Evolutionary conservation across 2,113 vertebrate genomes (phyloP).

Genomic region (Hucho hucho): DNA sequence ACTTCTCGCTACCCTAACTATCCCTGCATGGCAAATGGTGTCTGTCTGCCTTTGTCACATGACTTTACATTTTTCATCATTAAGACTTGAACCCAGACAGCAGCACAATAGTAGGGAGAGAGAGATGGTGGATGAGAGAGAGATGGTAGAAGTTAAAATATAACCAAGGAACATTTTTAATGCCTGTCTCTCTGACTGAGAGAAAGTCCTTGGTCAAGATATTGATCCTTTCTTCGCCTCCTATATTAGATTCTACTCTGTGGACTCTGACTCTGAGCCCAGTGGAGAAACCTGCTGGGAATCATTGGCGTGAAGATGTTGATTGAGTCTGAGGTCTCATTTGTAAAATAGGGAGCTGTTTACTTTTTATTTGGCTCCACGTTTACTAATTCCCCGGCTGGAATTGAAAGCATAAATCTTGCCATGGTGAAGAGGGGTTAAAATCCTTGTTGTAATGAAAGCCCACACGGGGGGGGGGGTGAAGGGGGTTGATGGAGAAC

Average conservation of each 20-base stretch:
- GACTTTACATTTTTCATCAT: constrained; percentile 38
- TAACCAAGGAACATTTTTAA: constrained; percentile 27
- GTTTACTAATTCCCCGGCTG: constrained; percentile 35
- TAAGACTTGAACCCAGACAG: constrained; percentile 23
- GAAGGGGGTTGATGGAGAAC: neutral
- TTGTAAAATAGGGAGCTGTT: constrained; percentile 54
- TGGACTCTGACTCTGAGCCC: constrained; percentile 32
- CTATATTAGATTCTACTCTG: constrained; percentile 46
- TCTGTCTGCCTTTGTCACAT: neutral
- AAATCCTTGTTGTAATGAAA: constrained; percentile 1
- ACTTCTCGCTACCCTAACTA: neutral
- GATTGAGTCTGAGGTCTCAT: constrained; percentile 57
- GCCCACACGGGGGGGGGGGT: too few species aligned
- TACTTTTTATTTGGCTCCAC: constrained; percentile 55
- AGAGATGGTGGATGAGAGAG: too few species aligned
- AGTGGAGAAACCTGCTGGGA: constrained; percentile 36
- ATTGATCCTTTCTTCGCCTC: constrained; percentile 43
- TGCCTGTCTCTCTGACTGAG: constrained; percentile 12
- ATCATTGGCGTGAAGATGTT: constrained; percentile 52
- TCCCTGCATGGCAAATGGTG: constrained; percentile 22
- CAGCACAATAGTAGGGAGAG: neutral
- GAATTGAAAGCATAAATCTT: constrained; percentile 60
- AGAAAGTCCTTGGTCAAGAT: constrained; percentile 43
- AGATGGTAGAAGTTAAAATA: constrained; percentile 24
- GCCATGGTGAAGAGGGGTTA: constrained; percentile 21